Evolutionary conservation across 2,113 vertebrate species (phyloP), one percentile per base, ranked within the genome.

Genomic region (Eudyptes chrysolophus): DNA sequence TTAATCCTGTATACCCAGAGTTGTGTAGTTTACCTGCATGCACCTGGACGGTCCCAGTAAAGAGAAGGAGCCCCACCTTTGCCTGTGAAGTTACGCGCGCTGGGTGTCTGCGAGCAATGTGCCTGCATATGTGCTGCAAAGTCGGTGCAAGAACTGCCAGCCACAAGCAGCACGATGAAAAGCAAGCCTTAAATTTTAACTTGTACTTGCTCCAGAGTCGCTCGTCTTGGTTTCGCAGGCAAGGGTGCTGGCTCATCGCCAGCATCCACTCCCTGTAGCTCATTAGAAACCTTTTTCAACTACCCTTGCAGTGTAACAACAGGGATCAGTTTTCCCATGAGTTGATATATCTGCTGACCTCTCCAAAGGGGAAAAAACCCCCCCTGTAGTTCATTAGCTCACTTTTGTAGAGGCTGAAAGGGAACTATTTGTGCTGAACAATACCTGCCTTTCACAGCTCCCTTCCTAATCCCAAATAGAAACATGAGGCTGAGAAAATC

Each of bases 381-480:
- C 36, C 36, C 36, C 36, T 95, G 74, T 95, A 93, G 91, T 93
- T 96, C 84, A 93, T 95, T 95, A 96, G 84, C 91, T 95, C 88
- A 77, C 82, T 96, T 95, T 16, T 83, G 58, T 60, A 42, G 81
- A 25, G 70, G 66, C 87, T 95, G 94, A 95, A 96, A 87, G 70
- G 25, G 62, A 89, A 13, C 75, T 86, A 5, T 94, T 93, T 90
- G 95, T 85, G 81, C 58, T 66, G 96, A 94, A 96, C 94, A 96
- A 96, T 95, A 96, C 91, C n/a, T 44, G 62, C 54, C 87, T 95
- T 97, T 97, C 66, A 96, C 75, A 70, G 5, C 54, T 83, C 44
- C 51, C 4, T 69, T 92, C 30, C 49, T 90, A 94, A 96, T 92
- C 66, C 93, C 91, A 91, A 91, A 87, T 13, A 95, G 92, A 96